phyloP scores from a whole-genome alignment of 2,797 vertebrate genomes.

The Harpagifer antarcticus region DNA sequence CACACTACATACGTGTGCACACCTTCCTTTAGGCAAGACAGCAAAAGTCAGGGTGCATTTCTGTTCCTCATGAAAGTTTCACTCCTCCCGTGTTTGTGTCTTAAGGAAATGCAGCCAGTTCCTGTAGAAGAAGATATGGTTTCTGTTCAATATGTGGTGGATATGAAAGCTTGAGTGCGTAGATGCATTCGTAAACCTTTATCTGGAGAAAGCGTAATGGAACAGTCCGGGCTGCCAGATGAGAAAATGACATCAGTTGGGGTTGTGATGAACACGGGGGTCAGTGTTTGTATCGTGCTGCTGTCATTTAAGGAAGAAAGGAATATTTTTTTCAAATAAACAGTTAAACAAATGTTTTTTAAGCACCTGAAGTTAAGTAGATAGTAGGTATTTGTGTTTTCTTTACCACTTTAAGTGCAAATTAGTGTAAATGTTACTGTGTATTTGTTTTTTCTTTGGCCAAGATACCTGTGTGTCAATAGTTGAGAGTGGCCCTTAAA shows the following conservation, averaged over 20 bases:
- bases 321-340: not conserved
- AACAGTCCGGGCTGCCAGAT: constrained; percentile 29
- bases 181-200: constrained; percentile 65
- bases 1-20: constrained; percentile 52
- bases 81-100: constrained; percentile 69
- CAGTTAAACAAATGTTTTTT: not conserved
- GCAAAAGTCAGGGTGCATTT: constrained; percentile 78
- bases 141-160: constrained; percentile 60
- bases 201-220: constrained; percentile 56
- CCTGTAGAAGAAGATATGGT: constrained; percentile 63
- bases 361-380: not conserved
- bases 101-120: constrained; percentile 68
- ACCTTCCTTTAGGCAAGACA: constrained; percentile 80
- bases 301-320: constrained; percentile 4
- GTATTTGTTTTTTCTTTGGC: constrained; percentile 24
- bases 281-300: not conserved
- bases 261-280: constrained; percentile 18
- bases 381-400: not conserved
- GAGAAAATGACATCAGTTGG: constrained; percentile 45
- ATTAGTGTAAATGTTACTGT: constrained; percentile 4
- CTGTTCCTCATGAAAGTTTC: constrained; percentile 78
- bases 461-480: constrained; percentile 9
- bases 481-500: constrained; percentile 25
- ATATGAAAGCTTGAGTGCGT: constrained; percentile 49
- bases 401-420: too few species aligned